These are phyloP conservation scores for Amiota mariae DNA, from an alignment of 2,888 invertebrate species.

Conservation along the genomic window DNA sequence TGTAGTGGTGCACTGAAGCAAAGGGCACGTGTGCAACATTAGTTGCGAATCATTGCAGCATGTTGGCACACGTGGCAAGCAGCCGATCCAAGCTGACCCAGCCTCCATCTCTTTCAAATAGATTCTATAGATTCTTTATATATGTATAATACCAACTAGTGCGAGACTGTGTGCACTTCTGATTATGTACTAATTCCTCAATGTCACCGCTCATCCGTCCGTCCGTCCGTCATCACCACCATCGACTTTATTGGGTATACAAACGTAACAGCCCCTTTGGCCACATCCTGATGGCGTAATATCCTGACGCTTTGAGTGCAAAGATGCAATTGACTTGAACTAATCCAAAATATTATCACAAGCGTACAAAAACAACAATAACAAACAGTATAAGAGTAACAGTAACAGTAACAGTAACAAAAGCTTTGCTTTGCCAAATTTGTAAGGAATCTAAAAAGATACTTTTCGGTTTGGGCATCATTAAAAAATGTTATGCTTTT, in stretches of 20 bases:
- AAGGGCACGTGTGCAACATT: conserved; percentile 66
- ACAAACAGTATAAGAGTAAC: conserved; percentile 45
- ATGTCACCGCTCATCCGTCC: conserved; percentile 47
- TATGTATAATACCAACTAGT: too few species aligned
- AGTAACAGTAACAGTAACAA: conserved; percentile 49
- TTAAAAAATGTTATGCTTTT: conserved; percentile 61
- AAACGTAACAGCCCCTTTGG: conserved; percentile 35
- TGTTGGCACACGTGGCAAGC: conserved; percentile 28
- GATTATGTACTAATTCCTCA: conserved; percentile 42
- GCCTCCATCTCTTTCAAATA: neutral
- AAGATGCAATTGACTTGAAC: conserved; percentile 70
- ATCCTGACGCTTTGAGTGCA: conserved; percentile 21
- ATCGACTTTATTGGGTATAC: conserved; percentile 24
- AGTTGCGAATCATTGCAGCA: conserved; percentile 63
- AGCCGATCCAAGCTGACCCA: neutral
- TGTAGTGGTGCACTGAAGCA: conserved; percentile 51
- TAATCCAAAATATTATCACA: conserved; percentile 68
- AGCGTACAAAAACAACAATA: conserved; percentile 51
- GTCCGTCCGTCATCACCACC: neutral
- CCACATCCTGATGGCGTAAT: conserved; percentile 16
- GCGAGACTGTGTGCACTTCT: conserved; percentile 39
- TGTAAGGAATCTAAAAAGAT: too few species aligned
- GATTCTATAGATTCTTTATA: neutral
- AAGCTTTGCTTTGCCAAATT: too few species aligned
- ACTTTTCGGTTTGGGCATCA: conserved; percentile 43